Evolutionary conservation across 2,888 invertebrate species (phyloP).

Genomic region (Ormyrus nitidulus): DNA sequence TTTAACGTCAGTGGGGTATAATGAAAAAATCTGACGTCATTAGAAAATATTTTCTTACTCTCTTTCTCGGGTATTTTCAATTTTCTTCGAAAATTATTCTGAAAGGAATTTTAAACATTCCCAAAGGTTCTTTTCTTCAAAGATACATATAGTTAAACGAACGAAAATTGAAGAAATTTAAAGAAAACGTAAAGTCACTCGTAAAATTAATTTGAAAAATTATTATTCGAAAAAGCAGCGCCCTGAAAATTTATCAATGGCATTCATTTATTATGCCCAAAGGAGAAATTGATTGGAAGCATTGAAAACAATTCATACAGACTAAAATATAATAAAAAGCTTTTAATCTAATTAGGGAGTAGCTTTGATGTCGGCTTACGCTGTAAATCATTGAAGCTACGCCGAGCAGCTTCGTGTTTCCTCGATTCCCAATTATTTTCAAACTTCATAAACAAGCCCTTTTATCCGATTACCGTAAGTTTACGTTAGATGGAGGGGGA

Average conservation of each 20-base stretch:
- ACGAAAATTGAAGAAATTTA: background rate
- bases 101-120: background rate
- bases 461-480: no score
- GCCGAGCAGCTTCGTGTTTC: no score
- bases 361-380: no score
- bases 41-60: constrained; percentile 10
- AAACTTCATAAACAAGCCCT: constrained; percentile 1
- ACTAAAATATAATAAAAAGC: no score
- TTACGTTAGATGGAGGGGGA: no score
- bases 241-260: no score
- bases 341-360: no score
- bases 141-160: background rate
- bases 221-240: background rate
- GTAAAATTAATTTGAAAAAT: background rate
- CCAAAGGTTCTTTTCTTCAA: background rate
- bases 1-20: background rate
- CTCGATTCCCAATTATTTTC: background rate
- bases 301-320: no score
- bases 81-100: constrained; percentile 17
- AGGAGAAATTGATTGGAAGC: no score
- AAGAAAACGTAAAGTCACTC: constrained; percentile 4
- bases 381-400: no score
- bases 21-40: background rate
- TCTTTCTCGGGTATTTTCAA: background rate
- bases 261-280: no score